phyloP scores from a whole-genome alignment of 2,113 vertebrate genomes.

The Tragelaphus strepsiceros region DNA sequence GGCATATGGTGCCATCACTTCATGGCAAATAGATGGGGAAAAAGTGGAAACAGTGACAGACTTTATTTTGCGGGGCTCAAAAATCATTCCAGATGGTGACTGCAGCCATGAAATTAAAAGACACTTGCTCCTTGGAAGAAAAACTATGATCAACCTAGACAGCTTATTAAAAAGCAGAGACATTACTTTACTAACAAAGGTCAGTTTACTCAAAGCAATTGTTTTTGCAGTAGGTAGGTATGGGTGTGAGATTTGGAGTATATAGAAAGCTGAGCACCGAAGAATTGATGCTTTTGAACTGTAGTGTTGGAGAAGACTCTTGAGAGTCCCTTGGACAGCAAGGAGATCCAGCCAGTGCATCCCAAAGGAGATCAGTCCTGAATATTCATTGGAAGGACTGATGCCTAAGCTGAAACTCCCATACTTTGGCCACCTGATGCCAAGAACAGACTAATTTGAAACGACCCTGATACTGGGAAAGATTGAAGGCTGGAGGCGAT shows the following conservation, averaged over 20 bases:
- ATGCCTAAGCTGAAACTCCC: background rate
- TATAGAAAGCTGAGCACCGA: background rate
- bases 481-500: background rate
- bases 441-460: background rate
- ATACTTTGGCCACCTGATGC: background rate
- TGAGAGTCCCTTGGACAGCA: background rate
- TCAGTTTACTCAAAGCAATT: background rate
- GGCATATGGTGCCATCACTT: background rate
- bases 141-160: background rate
- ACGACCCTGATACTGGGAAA: background rate
- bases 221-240: background rate
- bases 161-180: background rate
- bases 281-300: background rate
- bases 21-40: background rate
- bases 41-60: background rate
- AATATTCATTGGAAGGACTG: background rate
- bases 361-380: background rate
- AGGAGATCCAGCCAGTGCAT: background rate
- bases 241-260: background rate
- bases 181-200: background rate
- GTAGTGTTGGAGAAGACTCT: background rate
- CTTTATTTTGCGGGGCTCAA: fast-evolving
- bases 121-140: background rate
- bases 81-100: background rate
- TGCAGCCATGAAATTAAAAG: background rate